phyloP scores from a whole-genome alignment of 1,140 invertebrate genomes.

The Metopolophium dirhodum region DNA sequence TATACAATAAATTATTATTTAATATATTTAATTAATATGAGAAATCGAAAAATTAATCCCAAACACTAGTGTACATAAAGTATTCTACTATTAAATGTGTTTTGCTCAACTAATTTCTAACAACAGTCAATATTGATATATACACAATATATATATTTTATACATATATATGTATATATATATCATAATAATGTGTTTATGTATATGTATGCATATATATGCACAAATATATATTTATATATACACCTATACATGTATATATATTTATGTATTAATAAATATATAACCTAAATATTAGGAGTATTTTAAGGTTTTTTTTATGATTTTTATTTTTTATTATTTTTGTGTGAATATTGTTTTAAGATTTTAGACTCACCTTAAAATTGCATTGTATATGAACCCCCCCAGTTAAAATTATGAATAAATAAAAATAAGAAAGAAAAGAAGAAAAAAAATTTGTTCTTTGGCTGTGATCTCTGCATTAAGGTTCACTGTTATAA shows the following conservation, averaged over 20 bases:
- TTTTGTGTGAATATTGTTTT: constrained; percentile 53
- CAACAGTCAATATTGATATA: constrained; percentile 53
- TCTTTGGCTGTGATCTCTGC: constrained; percentile 57
- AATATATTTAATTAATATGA: constrained; percentile 14
- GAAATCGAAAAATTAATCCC: constrained; percentile 32
- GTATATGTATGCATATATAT: not conserved
- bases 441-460: constrained; percentile 40
- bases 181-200: not conserved
- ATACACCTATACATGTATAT: constrained; percentile 16
- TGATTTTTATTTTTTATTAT: constrained; percentile 40
- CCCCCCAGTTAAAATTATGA: not conserved
- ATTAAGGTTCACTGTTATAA: constrained; percentile 58
- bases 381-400: constrained; percentile 46
- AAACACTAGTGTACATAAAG: constrained; percentile 54
- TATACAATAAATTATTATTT: constrained; percentile 10
- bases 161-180: not conserved
- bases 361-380: constrained; percentile 47
- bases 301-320: constrained; percentile 39
- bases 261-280: not conserved
- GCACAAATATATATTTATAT: not conserved
- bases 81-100: constrained; percentile 55
- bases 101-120: constrained; percentile 58
- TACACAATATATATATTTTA: not conserved
- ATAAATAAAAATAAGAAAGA: not conserved
- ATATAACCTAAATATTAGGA: constrained; percentile 36